Evolutionary conservation across 2,797 vertebrate species (phyloP), one percentile per base, ranked within the genome.

Genomic region (Staurois parvus): DNA sequence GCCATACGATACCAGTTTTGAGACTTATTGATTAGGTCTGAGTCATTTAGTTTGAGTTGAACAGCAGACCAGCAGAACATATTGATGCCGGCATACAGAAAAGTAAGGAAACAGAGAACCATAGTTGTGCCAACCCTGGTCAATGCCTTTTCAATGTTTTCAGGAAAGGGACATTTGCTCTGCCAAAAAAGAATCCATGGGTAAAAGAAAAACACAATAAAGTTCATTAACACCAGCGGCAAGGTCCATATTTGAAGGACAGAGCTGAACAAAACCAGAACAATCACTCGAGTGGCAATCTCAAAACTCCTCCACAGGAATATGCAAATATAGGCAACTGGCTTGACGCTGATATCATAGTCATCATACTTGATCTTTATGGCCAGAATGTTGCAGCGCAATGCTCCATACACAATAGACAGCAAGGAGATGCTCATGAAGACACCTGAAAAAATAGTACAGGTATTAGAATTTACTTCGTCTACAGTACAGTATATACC

Each of bases 21-120:
- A 37, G 96, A 96, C 88, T 98, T 99, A 87, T 96, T 97, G 81
- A 99, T 99, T 90, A 99, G 93, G 89, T 99, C 98, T 0, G 97
- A 96, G 92, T 96, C 96, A 1, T 91, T 95, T 80, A 99, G 95
- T 88, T 97, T 96, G 84, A 99, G 96, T 89, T 99, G 98, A 72
- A 96, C 97, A 0, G 97, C 98, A 0, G 98, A 99, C 98, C 98
- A 99, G 94, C 98, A 99, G 94, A 99, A 99, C 95, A 99, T 97
- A 89, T 99, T 99, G 92, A 99, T 98, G 83, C 97, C 97, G 0
- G 97, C 96, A 6, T 99, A 99, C 24, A 99, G 95, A 78, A 99
- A 97, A 2, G 98, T 99, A 84, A 99, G 96, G 88, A 98, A 93
- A 91, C 96, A 96, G 17, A 99, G 94, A 66, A 97, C 97, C 0